phyloP scores from a whole-genome alignment of 2,113 vertebrate genomes.

The Phylloscopus trochiloides region DNA sequence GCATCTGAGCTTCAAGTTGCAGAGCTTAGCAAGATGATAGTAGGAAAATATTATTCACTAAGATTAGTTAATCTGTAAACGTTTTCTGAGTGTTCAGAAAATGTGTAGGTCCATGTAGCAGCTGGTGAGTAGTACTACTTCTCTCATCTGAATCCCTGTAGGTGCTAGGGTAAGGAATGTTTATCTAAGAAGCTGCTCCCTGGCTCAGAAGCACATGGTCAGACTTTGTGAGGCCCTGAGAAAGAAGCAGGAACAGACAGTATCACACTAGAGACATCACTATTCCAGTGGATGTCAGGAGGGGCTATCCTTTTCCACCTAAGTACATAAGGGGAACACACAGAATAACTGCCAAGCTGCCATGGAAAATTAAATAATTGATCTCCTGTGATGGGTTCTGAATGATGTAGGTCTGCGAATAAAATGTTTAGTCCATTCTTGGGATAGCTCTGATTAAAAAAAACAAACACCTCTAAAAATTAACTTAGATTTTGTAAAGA shows the following conservation, averaged over 20 bases:
- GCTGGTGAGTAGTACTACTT: background rate
- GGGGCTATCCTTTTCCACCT: background rate
- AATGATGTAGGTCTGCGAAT: background rate
- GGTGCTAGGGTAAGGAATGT: background rate
- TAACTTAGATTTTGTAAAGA: background rate
- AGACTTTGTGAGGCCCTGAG: background rate
- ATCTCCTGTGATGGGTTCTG: background rate
- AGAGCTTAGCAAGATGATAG: background rate
- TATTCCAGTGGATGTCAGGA: background rate
- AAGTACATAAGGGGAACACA: background rate
- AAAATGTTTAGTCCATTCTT: background rate
- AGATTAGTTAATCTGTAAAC: background rate
- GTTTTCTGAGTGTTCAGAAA: background rate
- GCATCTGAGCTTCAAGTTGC: background rate
- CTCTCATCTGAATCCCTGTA: background rate
- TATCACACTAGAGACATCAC: background rate
- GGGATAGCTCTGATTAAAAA: background rate
- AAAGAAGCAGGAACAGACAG: background rate
- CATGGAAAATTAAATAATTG: background rate
- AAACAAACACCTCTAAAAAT: background rate
- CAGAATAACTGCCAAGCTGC: background rate
- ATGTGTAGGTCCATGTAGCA: background rate
- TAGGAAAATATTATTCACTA: background rate
- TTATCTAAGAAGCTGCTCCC: background rate
- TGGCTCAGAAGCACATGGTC: background rate